A percentile compares a stretch with the other conserved stretches of the same genome.
Evolutionary conservation across 2,888 invertebrate genomes (phyloP).

Genomic region (Lasiommata megera): DNA sequence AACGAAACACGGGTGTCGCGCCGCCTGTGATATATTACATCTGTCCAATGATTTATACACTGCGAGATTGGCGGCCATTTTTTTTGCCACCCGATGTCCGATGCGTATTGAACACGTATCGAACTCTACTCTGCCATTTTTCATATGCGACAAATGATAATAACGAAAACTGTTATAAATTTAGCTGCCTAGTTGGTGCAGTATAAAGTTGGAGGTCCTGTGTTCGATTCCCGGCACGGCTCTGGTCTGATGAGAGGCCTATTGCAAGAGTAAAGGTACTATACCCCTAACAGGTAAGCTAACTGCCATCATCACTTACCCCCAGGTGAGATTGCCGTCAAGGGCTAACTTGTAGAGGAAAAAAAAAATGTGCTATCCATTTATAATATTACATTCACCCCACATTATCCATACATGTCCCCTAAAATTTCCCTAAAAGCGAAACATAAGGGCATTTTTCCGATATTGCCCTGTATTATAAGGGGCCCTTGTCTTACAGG

Average conservation of each 20-base stretch:
- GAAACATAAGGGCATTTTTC: constrained; percentile 12
- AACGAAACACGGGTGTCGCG: constrained; percentile 23
- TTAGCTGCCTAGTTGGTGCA: too few species aligned
- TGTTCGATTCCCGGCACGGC: too few species aligned
- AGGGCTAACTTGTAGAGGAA: too few species aligned
- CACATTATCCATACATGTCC: neutral
- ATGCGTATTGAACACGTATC: constrained; percentile 7
- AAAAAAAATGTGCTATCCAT: neutral
- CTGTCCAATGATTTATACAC: constrained; percentile 50
- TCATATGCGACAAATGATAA: neutral
- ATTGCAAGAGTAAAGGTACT: too few species aligned
- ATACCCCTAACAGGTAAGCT: too few species aligned
- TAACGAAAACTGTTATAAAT: too few species aligned
- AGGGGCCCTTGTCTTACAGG: constrained; percentile 26
- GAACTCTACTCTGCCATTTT: neutral
- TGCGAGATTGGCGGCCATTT: constrained; percentile 43
- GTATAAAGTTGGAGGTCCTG: too few species aligned
- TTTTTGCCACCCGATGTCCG: constrained; percentile 32
- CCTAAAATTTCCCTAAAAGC: constrained; percentile 5
- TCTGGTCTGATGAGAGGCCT: too few species aligned
- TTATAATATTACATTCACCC: neutral
- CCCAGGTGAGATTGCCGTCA: too few species aligned
- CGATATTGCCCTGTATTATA: constrained; percentile 17
- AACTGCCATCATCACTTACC: too few species aligned
- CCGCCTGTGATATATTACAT: constrained; percentile 44